Base-by-base conservation (phyloP, 2,113 vertebrate genomes). In the Clarias batrachus region DNA sequence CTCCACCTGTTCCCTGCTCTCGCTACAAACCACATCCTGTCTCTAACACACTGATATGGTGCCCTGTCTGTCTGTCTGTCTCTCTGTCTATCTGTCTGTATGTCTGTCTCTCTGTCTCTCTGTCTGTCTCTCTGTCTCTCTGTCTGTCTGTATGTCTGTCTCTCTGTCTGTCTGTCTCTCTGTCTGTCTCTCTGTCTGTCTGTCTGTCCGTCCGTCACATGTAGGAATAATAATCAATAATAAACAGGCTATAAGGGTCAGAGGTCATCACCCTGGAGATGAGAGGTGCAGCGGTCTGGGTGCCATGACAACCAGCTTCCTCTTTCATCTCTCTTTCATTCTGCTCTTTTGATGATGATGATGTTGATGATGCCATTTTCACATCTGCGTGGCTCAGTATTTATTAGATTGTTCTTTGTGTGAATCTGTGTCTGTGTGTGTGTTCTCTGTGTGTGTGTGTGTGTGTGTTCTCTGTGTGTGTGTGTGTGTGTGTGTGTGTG, bases 251-350 rank as follows among this genome's bases (percentile, higher is more conserved):
- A 37, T 27, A 1, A 56, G 62, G 74, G 86, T 85, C 82, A 86
- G n/a, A 63, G 85, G 87, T 89, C 85, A 17, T 86, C 83, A 85
- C 88, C 74, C 48, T 62, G 76, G 90, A 89, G 89, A 89, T 60
- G 87, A 74, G 78, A 66, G 81, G 84, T 87, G 81, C 37, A 88
- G 73, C 63, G 62, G 85, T 90, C 87, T 88, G 88, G 87, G 81
- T 90, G 62, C 86, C 79, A 88, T 81, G 83, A 84, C 88, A 85
- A 90, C 87, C 59, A 62, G 83, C 60, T 33, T 87, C 68, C 86
- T 37, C 41, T 59, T 73, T 60, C n/a, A 37, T 14, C 59, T n/a
- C 6, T 71, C 17, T 63, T 25, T 82, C 37, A 14, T 68, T 41
- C 60, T n/a, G 10, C 21, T 81, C 19, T 66, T 66, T 66, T 52